phyloP scores from a whole-genome alignment of 2,113 vertebrate species.

The Tor tambroides region DNA sequence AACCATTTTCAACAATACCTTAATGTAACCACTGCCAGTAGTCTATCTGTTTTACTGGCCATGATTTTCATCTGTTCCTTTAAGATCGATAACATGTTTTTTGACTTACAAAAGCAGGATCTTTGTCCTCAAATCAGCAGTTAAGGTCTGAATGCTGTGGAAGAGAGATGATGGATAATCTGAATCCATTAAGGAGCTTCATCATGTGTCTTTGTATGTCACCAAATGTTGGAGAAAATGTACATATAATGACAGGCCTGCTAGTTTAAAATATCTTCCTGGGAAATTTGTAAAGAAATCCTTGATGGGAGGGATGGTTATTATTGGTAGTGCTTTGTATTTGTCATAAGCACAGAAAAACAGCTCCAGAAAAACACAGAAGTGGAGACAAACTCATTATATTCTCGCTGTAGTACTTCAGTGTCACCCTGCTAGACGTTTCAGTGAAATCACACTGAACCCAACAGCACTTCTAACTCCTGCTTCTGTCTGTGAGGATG shows the following conservation, averaged over 20 bases:
- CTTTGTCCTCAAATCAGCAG: not conserved
- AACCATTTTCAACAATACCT: no score
- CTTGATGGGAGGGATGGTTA: not conserved
- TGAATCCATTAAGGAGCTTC: not conserved
- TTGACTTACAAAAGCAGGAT: constrained; percentile 20
- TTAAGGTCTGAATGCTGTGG: not conserved
- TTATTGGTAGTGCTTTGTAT: not conserved
- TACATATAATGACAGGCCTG: not conserved
- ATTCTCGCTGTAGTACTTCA: not conserved
- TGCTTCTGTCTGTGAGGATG: not conserved
- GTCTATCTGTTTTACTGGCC: constrained; percentile 9
- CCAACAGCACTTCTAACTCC: not conserved
- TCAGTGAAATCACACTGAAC: not conserved
- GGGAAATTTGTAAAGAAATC: not conserved
- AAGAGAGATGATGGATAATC: not conserved
- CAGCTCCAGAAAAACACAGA: not conserved
- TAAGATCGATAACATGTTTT: constrained; percentile 57
- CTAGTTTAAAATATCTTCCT: not conserved
- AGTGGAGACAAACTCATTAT: not conserved
- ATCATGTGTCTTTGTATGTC: not conserved
- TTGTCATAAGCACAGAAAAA: not conserved
- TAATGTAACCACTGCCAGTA: constrained; percentile 61
- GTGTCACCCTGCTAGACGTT: not conserved
- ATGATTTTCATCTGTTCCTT: constrained; percentile 46
- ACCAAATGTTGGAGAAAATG: not conserved